Percentiles rank a stretch among this genome's conserved stretches.
These are phyloP conservation scores for Trichechus manatus DNA, from an alignment of 2,113 vertebrate genomes.

Conservation along the genomic window DNA sequence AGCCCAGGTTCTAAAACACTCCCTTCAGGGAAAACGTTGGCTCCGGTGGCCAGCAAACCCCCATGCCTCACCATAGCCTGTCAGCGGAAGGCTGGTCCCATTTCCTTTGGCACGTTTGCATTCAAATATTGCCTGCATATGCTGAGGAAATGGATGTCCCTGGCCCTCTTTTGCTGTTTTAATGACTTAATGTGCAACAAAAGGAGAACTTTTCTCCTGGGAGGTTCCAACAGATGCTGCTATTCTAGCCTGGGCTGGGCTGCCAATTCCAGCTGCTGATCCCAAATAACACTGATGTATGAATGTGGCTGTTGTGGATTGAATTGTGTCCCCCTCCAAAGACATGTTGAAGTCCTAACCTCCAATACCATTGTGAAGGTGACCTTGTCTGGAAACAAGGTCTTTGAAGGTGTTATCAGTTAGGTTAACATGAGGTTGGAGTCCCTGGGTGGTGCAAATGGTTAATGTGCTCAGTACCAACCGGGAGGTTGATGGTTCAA, in stretches of 20 bases:
- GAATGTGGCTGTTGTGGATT: not conserved
- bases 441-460: not conserved
- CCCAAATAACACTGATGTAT: not conserved
- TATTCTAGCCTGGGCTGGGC: not conserved
- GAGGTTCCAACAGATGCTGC: slow-evolving; percentile 59
- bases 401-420: not conserved
- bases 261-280: not conserved
- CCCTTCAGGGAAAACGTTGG: not conserved
- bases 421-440: not conserved
- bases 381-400: not conserved
- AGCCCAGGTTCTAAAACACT: accelerated
- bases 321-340: not conserved
- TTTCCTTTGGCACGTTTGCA: not conserved
- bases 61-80: too few relatives aligned
- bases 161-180: slow-evolving; percentile 22
- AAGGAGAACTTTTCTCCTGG: slow-evolving; percentile 55
- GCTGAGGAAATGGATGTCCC: slow-evolving; percentile 26
- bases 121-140: slow-evolving; percentile 7
- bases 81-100: accelerated
- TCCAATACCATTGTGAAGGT: not conserved
- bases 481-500: not conserved
- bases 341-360: not conserved
- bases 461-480: not conserved
- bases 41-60: accelerated
- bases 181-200: slow-evolving; percentile 74